These are phyloP conservation scores for Pelecanus crispus DNA, from an alignment of 2,113 vertebrate genomes.

Conservation along the genomic window DNA sequence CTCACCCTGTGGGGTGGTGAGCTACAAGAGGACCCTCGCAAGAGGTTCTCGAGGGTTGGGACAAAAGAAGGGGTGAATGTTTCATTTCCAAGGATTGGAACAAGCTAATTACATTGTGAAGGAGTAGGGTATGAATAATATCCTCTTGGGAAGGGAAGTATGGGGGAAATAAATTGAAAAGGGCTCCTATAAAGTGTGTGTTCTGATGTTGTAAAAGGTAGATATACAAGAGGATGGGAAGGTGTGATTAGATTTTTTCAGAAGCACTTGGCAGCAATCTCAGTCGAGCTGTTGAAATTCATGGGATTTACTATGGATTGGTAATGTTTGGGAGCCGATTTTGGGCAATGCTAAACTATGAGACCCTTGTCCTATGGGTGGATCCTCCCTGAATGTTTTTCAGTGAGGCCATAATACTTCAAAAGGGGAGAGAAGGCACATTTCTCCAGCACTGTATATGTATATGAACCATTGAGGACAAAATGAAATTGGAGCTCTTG, in stretches of 20 bases:
- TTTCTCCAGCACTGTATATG: background rate
- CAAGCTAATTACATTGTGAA: background rate
- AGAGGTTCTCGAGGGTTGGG: background rate
- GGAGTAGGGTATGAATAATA: background rate
- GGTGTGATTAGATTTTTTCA: background rate
- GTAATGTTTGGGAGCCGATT: background rate
- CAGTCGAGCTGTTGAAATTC: background rate
- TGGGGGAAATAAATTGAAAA: slow-evolving; percentile 21
- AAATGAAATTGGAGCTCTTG: slow-evolving; percentile 7
- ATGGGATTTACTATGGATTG: background rate
- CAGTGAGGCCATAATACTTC: background rate
- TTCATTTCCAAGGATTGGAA: background rate
- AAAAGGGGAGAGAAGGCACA: background rate
- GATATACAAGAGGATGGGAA: background rate
- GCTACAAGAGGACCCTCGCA: background rate
- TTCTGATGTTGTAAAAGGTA: background rate
- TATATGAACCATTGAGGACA: background rate
- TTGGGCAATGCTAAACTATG: background rate
- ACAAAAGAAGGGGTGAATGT: background rate
- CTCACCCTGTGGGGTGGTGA: background rate
- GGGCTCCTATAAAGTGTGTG: background rate
- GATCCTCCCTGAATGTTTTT: background rate
- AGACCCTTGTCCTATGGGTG: background rate
- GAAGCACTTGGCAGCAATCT: background rate
- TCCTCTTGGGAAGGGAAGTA: background rate